phyloP scores from a whole-genome alignment of 2,797 vertebrate genomes.

The Percopsis omiscomaycus region DNA sequence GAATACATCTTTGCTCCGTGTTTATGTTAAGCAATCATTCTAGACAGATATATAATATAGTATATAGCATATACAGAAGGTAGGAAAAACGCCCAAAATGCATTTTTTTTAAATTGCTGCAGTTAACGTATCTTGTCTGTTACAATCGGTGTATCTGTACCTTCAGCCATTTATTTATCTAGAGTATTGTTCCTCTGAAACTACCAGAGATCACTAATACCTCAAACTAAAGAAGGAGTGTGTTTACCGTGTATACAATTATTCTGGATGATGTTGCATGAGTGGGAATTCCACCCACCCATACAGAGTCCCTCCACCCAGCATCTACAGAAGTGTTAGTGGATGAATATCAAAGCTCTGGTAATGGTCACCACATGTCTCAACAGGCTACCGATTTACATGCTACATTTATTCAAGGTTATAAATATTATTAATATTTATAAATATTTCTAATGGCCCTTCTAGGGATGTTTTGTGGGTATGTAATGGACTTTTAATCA shows the following conservation, averaged over 20 bases:
- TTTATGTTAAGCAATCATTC: neutral
- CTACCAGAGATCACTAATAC: too few relatives aligned
- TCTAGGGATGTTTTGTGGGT: too few relatives aligned
- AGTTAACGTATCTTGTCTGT: too few relatives aligned
- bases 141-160: too few relatives aligned
- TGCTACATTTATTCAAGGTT: neutral
- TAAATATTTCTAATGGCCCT: conserved; percentile 10
- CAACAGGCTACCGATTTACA: neutral
- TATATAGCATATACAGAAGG: too few relatives aligned
- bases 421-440: conserved; percentile 20
- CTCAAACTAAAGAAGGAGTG: neutral
- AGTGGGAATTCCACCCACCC: conserved; percentile 65
- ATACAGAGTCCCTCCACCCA: conserved; percentile 54
- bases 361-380: neutral
- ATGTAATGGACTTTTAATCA: too few relatives aligned
- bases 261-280: conserved; percentile 71
- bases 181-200: too few relatives aligned
- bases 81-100: too few relatives aligned
- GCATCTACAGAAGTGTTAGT: conserved; percentile 24
- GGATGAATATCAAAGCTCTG: conserved; percentile 39
- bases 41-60: neutral
- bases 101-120: too few relatives aligned
- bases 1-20: too few relatives aligned
- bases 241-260: conserved; percentile 48
- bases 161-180: too few relatives aligned